phyloP scores from a whole-genome alignment of 2,797 vertebrate genomes.

The Hyperoplus lanceolatus region DNA sequence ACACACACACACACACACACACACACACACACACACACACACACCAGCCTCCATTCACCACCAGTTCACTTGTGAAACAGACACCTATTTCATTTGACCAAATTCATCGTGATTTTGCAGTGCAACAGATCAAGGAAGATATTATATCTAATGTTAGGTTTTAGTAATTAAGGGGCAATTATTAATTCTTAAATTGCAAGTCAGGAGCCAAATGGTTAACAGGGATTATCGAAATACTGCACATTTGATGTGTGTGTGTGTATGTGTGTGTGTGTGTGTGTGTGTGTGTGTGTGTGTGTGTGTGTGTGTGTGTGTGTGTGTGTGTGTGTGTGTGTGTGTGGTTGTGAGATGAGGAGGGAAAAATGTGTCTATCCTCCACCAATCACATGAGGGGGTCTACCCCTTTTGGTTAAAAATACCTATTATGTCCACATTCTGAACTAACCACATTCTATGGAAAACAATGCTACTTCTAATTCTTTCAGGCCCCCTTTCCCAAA shows the following conservation, averaged over 20 bases:
- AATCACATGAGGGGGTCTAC: conserved; percentile 14
- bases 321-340: not conserved
- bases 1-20: conserved; percentile 15
- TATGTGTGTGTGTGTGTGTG: not conserved
- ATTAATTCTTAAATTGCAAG: not conserved
- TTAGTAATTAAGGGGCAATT: not conserved
- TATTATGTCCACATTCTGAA: conserved; percentile 18
- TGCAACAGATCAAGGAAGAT: not conserved
- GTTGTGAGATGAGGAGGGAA: conserved; percentile 9
- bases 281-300: conserved; percentile 6
- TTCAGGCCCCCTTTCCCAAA: conserved; percentile 42
- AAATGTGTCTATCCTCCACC: conserved; percentile 30
- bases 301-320: not conserved
- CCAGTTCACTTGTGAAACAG: not conserved
- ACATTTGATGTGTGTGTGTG: not conserved
- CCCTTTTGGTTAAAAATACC: conserved; percentile 11
- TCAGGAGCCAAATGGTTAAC: not conserved
- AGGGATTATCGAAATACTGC: not conserved
- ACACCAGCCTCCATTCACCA: not conserved
- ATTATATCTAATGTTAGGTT: not conserved
- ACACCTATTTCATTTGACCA: not conserved
- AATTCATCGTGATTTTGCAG: not conserved
- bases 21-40: conserved; percentile 15
- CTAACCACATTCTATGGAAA: conserved; percentile 41
- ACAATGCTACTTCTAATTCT: conserved; percentile 25